Evolutionary conservation across 2,888 invertebrate species (phyloP).

Genomic region (Holacanthella duospinosa): DNA sequence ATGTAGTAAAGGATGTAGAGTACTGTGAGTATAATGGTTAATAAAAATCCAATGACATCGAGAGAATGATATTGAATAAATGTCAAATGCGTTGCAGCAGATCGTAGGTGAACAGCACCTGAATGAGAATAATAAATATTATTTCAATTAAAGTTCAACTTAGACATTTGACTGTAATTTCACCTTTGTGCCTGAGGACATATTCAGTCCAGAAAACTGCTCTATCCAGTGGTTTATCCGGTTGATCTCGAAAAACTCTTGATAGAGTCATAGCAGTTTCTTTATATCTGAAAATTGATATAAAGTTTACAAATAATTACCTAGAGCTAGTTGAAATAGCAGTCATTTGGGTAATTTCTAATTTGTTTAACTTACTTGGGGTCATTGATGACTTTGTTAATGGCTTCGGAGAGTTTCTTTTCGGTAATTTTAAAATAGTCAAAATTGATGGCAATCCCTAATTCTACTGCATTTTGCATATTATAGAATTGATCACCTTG

Average conservation of each 20-base stretch:
- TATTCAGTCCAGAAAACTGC: slow-evolving; percentile 33
- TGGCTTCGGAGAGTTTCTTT: slow-evolving; percentile 13
- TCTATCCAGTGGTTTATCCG: slow-evolving; percentile 24
- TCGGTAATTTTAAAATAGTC: slow-evolving; percentile 23
- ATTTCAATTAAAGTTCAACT: too few species aligned
- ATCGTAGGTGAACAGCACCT: slow-evolving; percentile 37
- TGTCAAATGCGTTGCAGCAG: slow-evolving; percentile 28
- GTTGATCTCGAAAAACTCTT: slow-evolving; percentile 23
- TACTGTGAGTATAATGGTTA: not conserved
- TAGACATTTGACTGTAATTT: too few species aligned
- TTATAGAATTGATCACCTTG: slow-evolving; percentile 49
- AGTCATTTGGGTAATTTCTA: not conserved
- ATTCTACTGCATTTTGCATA: slow-evolving; percentile 46
- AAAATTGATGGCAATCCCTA: slow-evolving; percentile 44
- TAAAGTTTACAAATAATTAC: not conserved
- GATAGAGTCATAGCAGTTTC: slow-evolving; percentile 20
- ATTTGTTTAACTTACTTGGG: slow-evolving; percentile 10
- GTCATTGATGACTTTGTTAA: slow-evolving; percentile 13
- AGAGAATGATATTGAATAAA: slow-evolving; percentile 29
- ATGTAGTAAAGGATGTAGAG: not conserved
- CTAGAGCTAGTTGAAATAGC: too few species aligned
- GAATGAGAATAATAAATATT: too few species aligned
- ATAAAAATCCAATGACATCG: slow-evolving; percentile 26
- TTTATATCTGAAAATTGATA: slow-evolving; percentile 14
- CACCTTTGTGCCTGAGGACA: slow-evolving; percentile 35